phyloP scores from a whole-genome alignment of 2,888 invertebrate species.

The Cataglyphis cursor region DNA sequence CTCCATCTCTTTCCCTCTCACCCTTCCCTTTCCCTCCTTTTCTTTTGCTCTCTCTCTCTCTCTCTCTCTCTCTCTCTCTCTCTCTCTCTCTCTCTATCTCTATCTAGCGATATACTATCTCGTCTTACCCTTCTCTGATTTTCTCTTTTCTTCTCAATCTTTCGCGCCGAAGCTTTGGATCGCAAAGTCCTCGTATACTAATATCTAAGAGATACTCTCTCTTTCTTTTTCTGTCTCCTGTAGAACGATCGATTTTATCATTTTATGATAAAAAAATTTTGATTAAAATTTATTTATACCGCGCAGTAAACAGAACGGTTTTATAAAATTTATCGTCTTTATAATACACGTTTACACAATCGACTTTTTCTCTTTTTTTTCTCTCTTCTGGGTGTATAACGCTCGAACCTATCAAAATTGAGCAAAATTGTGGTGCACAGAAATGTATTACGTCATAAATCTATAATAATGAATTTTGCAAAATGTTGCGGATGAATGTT shows the following conservation, averaged over 20 bases:
- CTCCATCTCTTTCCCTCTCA: constrained; percentile 56
- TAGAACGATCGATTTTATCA: not conserved
- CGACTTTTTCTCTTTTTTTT: constrained; percentile 19
- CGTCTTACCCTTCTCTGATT: constrained; percentile 40
- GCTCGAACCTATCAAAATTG: constrained; percentile 31
- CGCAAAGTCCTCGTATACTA: constrained; percentile 35
- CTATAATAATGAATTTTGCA: not conserved
- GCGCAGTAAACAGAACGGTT: constrained; percentile 52
- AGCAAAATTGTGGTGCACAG: constrained; percentile 2
- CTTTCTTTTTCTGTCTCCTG: not conserved
- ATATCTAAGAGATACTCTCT: constrained; percentile 21
- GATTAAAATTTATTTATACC: not conserved
- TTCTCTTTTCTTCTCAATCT: constrained; percentile 46
- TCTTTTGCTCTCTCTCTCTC: constrained; percentile 3
- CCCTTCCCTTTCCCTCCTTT: constrained; percentile 54
- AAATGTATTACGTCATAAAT: constrained; percentile 35
- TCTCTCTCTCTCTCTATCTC: constrained; percentile 46
- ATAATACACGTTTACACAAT: constrained; percentile 58
- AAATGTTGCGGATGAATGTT: constrained; percentile 25
- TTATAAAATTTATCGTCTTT: constrained; percentile 66
- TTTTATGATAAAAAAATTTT: not conserved
- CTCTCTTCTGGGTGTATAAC: constrained; percentile 10
- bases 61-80: constrained; percentile 44
- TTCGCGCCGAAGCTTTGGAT: constrained; percentile 26
- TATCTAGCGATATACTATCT: constrained; percentile 42